Percentiles rank a stretch among this genome's conserved stretches.
phyloP scores from a whole-genome alignment of 2,797 vertebrate species.

The Nannoperca australis region DNA sequence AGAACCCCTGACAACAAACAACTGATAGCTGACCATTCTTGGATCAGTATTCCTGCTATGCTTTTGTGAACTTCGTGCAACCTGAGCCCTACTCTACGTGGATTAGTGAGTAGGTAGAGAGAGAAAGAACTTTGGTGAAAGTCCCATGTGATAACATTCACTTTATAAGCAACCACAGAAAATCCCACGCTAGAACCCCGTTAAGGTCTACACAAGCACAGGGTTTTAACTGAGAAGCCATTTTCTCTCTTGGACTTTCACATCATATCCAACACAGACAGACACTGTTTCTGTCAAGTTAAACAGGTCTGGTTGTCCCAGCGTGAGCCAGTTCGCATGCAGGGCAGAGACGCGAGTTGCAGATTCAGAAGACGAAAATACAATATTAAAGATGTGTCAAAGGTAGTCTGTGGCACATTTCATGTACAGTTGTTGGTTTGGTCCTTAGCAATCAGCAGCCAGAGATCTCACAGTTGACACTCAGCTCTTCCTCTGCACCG shows the following conservation, averaged over 20 bases:
- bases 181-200: constrained; percentile 5
- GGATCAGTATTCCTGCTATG: neutral
- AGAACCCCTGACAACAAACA: constrained; percentile 5
- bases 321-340: constrained; percentile 22
- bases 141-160: constrained; percentile 31
- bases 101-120: constrained; percentile 4
- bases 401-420: no score
- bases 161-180: constrained; percentile 20
- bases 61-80: constrained; percentile 1
- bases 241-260: neutral
- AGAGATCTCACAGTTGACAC: neutral
- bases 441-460: neutral
- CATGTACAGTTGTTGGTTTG: no score
- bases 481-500: constrained; percentile 19
- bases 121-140: constrained; percentile 17
- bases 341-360: constrained; percentile 17
- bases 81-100: neutral
- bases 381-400: neutral
- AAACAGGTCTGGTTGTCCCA: constrained; percentile 39
- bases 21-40: constrained; percentile 8
- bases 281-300: constrained; percentile 26
- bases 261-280: constrained; percentile 22
- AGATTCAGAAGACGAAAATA: no score
- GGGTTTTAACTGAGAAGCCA: no score
- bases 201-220: neutral